Base-by-base conservation (phyloP, 2,888 invertebrate genomes). In the Chaetoderma sp. region DNA sequence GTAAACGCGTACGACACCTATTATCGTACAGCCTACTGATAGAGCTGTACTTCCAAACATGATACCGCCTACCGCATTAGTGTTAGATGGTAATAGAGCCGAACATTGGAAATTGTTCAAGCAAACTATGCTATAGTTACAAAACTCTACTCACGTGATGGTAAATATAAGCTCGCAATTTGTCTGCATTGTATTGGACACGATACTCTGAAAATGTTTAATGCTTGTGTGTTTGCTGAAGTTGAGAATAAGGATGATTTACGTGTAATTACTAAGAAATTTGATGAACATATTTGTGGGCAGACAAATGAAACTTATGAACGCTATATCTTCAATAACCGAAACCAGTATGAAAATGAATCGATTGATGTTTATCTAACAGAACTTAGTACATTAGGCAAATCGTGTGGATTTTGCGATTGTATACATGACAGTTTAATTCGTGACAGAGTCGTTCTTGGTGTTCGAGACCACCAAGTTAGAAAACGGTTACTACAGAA, bases 371-470 rank as follows among this genome's bases (percentile, higher is more conserved):
- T 39, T 4, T 67, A 65, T 50, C 36, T 61, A 2, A 25, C 61
- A 10, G 45, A 32, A 2, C 33, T 67, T 16, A 23, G 65, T 39
- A 56, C 57, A 10, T 18, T 65, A 16, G 60, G 60, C 0, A 58
- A 49, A 55, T 65, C 65, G 8, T 70, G 70, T 57, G 62, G 62
- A 5, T 65, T 50, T 32, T n/a, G n/a, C n/a, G 60, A 49, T 28
- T 23, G 21, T 1, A 13, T 59, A 10, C 57, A 60, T 28, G n/a
- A n/a, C n/a, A n/a, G 39, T 23, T n/a, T 68, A 10, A 62, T 62
- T 1, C 13, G 68, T 30, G 68, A 68, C 47, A 39, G 62, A 25
- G 47, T 68, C 4, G 59, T 62, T 4, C 33, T 60, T 13, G 65
- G 65, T n/a, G 49, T 68, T 27, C n/a, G 58, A 30, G 68, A 68